Evolutionary conservation across 2,888 invertebrate species (phyloP), one percentile per base, ranked within the genome.

Genomic region (Germaria angustata): DNA sequence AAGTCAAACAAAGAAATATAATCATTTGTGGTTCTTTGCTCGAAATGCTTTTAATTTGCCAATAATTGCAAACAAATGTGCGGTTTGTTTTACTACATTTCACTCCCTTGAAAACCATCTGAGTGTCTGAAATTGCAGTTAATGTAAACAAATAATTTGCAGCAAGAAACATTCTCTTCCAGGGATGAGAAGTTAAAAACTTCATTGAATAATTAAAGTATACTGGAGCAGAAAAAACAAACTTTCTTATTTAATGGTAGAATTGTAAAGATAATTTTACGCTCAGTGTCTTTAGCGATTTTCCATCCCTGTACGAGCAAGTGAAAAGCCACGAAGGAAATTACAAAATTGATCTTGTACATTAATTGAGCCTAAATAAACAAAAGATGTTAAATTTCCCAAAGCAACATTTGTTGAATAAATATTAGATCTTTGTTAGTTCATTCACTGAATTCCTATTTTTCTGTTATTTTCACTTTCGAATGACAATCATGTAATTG

Each of bases 31-130:
- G 69, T 63, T 69, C 24, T 77, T 51, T 61, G 53, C 53, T 53
- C 8, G 24, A 80, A 80, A 72, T 66, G 34, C 59, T 61, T 73
- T 80, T 66, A 73, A 80, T 80, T 80, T 80, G 72, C 66, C 72
- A 80, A 59, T 80, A 66, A 66, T 61, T 73, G 59, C 72, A 72
- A 61, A 59, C 39, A 80, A 73, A 59, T 73, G 69, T 77, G 41
- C 13, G 61, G 49, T 76, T 76, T 2, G 41, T 61, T 68, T 66
- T 44, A 61, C 41, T 22, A 24, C 39, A 55, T 55, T 55, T 73
- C 24, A 22, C 44, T 20, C 51, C 61, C 24, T 51, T 32, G 5
- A 9, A 17, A 44, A 61, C n/a, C 32, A 66, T 36, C 41, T 32
- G 34, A 69, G 44, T 57, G 24, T 61, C 28, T 59, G 11, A 61